Evolutionary conservation across 2,888 invertebrate genomes (phyloP), one percentile per base, ranked within the genome.

Genomic region (Aradus depressus): DNA sequence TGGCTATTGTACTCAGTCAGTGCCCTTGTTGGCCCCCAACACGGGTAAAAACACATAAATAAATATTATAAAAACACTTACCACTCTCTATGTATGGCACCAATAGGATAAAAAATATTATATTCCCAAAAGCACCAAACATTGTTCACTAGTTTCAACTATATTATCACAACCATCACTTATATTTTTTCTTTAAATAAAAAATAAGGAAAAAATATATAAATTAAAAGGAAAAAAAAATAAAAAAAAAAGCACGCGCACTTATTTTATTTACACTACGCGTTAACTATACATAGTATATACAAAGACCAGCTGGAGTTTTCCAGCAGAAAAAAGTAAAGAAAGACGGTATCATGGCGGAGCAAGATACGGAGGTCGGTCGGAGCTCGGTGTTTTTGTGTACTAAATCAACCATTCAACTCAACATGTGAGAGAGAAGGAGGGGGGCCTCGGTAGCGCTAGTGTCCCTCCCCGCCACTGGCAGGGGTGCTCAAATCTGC

Each of bases 61-160:
- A 44, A n/a, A 44, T 16, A 26, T 35, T 45, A 16, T 57, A 55
- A 42, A 51, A 48, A 54, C 51, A 75, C 80, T 79, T 66, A 80
- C 80, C 80, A 71, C 78, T 80, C 71, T 79, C 78, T 67, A 79
- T 79, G 69, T 77, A 76, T 63, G 80, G 79, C 66, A 79, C 73
- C 66, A 79, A 74, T 65, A 79, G 72, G 66, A 80, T 74, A 69
- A 80, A 72, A 71, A 78, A 77, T 66, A 77, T 72, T 69, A 77
- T 75, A 70, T 78, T 78, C 73, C 74, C 75, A 72, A 74, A 74
- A 72, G 75, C 75, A 73, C 73, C 74, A 66, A 75, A 74, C 76
- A 76, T 76, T 73, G 57, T 62, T 59, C 56, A 58, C 57, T 52
- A 57, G 56, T 49, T n/a, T n/a, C 5, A 42, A 53, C 53, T 53